Percentiles rank a stretch among this genome's conserved stretches.
Evolutionary conservation across 2,888 invertebrate genomes (phyloP).

Genomic region (Microplitis manilae): DNA sequence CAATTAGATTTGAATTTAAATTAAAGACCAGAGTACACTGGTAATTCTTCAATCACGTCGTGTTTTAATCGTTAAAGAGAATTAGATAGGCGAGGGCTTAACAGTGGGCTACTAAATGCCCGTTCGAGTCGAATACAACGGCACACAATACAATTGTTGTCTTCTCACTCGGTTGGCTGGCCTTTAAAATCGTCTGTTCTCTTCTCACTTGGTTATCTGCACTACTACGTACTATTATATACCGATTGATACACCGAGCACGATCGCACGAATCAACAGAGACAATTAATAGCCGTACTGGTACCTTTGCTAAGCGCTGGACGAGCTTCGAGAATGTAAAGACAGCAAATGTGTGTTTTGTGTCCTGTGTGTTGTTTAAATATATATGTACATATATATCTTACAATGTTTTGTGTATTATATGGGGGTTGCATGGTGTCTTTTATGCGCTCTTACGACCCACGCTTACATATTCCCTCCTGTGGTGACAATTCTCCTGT

Average conservation of each 20-base stretch:
- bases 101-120: conserved; percentile 49
- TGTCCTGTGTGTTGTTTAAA: background rate
- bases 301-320: conserved; percentile 47
- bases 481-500: too few species aligned
- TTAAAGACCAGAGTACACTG: background rate
- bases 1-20: conserved; percentile 20
- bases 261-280: conserved; percentile 71
- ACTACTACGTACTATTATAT: conserved; percentile 18
- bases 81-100: conserved; percentile 57
- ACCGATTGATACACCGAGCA: conserved; percentile 61
- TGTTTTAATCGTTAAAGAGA: conserved; percentile 65
- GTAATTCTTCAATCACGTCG: conserved; percentile 46
- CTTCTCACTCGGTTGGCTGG: too few species aligned
- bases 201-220: conserved; percentile 37
- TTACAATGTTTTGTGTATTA: too few species aligned
- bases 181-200: conserved; percentile 11
- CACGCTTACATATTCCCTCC: too few species aligned
- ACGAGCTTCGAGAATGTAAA: background rate
- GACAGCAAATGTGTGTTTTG: background rate
- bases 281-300: conserved; percentile 69
- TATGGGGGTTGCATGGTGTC: too few species aligned
- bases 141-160: too few species aligned
- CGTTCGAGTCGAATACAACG: conserved; percentile 23
- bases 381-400: background rate
- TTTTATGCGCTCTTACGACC: too few species aligned